Conservation (phyloP, 2,113 vertebrate species). For the Dipodomys merriami region DNA sequence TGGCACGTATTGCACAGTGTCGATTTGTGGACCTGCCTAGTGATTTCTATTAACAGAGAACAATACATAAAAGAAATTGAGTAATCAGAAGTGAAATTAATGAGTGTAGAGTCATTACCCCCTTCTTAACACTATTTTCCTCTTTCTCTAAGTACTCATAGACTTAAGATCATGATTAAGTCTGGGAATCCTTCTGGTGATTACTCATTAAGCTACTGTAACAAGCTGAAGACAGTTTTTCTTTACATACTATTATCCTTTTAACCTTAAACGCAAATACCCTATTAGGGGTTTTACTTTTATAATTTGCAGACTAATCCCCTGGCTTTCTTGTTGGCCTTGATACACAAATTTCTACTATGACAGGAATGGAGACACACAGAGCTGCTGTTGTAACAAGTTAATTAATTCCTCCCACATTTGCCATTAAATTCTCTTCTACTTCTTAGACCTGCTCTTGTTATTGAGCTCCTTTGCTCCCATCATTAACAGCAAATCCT, state of each 20-base stretch:
- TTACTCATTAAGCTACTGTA: background rate
- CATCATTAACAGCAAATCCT: constrained; percentile 15
- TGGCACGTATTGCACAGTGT: background rate
- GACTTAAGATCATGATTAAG: background rate
- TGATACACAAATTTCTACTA: constrained; percentile 25
- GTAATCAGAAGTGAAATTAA: background rate
- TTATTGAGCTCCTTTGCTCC: background rate
- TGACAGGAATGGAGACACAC: background rate
- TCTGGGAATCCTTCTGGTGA: background rate
- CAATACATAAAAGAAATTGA: background rate
- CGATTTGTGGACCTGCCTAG: background rate
- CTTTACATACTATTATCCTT: constrained; percentile 35
- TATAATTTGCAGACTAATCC: constrained; percentile 17
- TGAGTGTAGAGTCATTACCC: background rate
- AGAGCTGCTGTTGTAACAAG: background rate
- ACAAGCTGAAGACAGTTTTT: constrained; percentile 21
- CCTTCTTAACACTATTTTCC: background rate
- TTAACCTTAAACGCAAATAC: background rate
- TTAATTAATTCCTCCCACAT: constrained; percentile 12
- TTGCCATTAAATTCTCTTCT: constrained; percentile 23
- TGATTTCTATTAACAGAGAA: constrained; percentile 16
- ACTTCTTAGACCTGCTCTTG: background rate
- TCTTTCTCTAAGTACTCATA: background rate
- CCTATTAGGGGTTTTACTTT: constrained; percentile 30
- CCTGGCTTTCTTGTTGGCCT: background rate